Base-by-base conservation (phyloP, 2,888 invertebrate genomes). In the Platynereis dumerilii region DNA sequence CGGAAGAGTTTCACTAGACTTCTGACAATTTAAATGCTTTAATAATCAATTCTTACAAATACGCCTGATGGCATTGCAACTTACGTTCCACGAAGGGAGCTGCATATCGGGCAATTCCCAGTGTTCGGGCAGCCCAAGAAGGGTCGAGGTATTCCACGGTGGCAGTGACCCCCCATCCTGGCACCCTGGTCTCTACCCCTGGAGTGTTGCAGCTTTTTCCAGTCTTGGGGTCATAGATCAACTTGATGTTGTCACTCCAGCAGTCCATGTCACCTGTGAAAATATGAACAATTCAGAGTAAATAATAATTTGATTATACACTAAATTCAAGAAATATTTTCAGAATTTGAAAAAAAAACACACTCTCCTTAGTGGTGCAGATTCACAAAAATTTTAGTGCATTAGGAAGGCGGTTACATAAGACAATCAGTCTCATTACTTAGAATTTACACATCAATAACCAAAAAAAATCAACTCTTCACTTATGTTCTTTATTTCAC, bases 101-200 rank as follows among this genome's bases (percentile, higher is more conserved):
- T 22, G 54, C 39, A 56, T 69, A 69, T 17, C 56, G 54, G 27
- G 65, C 69, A n/a, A 61, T 28, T 7, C 68, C 69, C 34, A 66
- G 45, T 34, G 66, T 15, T 54, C 58, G 66, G 17, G 69, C 68
- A 2, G 64, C 54, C 67, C 67, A 68, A 17, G 69, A 69, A 2
- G 65, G 60, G 60, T 69, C 69, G 26, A 69, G 56, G 57, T 68
- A 68, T 52, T 69, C 69, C 15, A 68, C 42, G 39, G 60, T 57
- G 29, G 55, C 29, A 20, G 69, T 69, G 7, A 44, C 45, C 2
- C 69, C 69, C 60, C 62, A 69, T 20, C 68, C 68, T 12, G 66
- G 69, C 17, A 69, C 64, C 15, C 68, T 39, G 28, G 56, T 44
- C 34, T 58, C 28, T 5, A 68, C 66, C 27, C 69, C 69, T 1